Conservation (phyloP, 2,888 invertebrate species). For the Orthonychiurus folsomi region DNA sequence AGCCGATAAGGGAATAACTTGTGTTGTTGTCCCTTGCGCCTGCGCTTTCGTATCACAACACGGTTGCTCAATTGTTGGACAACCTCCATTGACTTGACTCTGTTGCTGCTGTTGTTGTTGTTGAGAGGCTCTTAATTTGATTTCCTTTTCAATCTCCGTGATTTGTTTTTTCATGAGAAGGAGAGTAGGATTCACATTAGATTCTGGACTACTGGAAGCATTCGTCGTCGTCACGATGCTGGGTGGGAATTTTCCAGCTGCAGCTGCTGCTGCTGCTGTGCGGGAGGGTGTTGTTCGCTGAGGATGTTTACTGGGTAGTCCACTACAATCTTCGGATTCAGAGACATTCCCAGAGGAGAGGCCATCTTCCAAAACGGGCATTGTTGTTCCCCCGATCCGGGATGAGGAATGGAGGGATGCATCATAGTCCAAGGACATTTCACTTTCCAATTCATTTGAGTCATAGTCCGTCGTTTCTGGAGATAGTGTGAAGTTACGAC, state of each 20-base stretch:
- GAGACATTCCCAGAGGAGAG: slow-evolving; percentile 88
- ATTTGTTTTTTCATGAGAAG: slow-evolving; percentile 57
- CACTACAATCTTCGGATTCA: slow-evolving; percentile 58
- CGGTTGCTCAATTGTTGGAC: background rate
- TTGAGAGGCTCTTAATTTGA: slow-evolving; percentile 46
- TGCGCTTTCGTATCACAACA: background rate
- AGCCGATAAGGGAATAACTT: background rate
- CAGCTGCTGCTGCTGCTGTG: background rate
- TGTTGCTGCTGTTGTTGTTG: slow-evolving; percentile 11
- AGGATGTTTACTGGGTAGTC: background rate
- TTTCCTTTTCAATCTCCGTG: slow-evolving; percentile 62
- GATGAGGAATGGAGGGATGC: slow-evolving; percentile 44
- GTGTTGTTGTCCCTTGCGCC: background rate
- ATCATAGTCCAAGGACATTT: slow-evolving; percentile 56
- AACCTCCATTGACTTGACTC: background rate
- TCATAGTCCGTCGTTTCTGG: slow-evolving; percentile 90
- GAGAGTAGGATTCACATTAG: slow-evolving; percentile 56
- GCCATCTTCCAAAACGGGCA: slow-evolving; percentile 90
- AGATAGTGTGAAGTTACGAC: slow-evolving; percentile 77
- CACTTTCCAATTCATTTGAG: slow-evolving; percentile 77
- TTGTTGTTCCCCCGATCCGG: slow-evolving; percentile 54
- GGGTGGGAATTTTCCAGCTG: background rate
- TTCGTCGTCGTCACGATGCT: background rate
- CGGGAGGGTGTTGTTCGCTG: slow-evolving; percentile 1
- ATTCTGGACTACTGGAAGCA: background rate